Evolutionary conservation across 2,888 invertebrate genomes (phyloP).

Genomic region (Spodoptera littoralis): DNA sequence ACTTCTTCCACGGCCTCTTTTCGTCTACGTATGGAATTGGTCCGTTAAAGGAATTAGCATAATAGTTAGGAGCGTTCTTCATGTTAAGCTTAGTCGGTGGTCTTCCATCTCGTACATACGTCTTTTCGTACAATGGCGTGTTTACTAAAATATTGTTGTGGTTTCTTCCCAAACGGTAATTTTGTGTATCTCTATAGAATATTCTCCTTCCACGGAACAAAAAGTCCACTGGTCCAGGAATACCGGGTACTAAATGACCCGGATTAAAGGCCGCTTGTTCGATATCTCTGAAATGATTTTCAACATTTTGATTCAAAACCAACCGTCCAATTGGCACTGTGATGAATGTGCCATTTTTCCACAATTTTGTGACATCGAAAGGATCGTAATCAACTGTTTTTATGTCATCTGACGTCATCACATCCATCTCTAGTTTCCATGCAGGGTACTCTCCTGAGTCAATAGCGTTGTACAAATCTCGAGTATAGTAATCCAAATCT

Average conservation of each 20-base stretch:
- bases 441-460: constrained; percentile 87
- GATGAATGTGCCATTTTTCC: constrained; percentile 81
- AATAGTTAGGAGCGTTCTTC: constrained; percentile 63
- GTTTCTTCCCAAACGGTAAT: constrained; percentile 64
- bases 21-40: constrained; percentile 63
- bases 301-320: constrained; percentile 82
- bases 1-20: constrained; percentile 46
- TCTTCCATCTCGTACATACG: constrained; percentile 63
- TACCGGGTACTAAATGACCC: constrained; percentile 73
- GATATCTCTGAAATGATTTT: constrained; percentile 84
- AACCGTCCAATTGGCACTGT: constrained; percentile 84
- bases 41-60: constrained; percentile 65
- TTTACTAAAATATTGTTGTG: constrained; percentile 63
- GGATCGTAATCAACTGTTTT: constrained; percentile 76
- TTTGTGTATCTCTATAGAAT: constrained; percentile 88
- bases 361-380: constrained; percentile 81
- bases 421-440: constrained; percentile 81
- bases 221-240: constrained; percentile 86
- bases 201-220: constrained; percentile 84
- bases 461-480: constrained; percentile 95
- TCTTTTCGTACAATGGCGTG: constrained; percentile 55
- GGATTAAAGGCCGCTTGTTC: constrained; percentile 86
- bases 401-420: constrained; percentile 77
- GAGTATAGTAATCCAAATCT: constrained; percentile 94
- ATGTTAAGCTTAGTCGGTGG: constrained; percentile 60